Percentiles rank a stretch among this genome's conserved stretches.
These are phyloP conservation scores for Sebastes nivosus DNA, from an alignment of 2,797 vertebrate species.

Conservation along the genomic window DNA sequence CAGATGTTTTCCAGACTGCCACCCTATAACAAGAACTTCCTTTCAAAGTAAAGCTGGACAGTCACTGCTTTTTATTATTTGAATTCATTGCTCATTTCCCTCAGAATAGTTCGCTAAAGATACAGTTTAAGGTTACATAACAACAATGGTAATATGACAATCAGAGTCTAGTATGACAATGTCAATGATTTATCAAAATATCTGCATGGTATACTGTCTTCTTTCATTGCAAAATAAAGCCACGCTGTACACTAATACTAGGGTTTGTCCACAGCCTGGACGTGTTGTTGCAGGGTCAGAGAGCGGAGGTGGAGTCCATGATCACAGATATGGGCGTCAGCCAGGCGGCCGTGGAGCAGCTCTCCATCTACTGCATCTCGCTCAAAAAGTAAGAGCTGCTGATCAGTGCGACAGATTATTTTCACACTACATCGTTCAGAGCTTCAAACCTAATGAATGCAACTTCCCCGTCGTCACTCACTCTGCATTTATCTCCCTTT, in stretches of 20 bases:
- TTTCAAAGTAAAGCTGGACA: no score
- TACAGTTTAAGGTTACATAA: background rate
- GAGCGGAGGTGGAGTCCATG: conserved; percentile 94
- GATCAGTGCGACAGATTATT: background rate
- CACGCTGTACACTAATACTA: background rate
- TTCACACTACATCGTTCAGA: background rate
- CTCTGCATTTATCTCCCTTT: background rate
- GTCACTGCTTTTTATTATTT: no score
- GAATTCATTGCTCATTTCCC: background rate
- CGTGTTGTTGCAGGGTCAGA: conserved; percentile 90
- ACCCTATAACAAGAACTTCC: no score
- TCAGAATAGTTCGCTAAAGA: background rate
- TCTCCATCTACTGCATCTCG: conserved; percentile 94
- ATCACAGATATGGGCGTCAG: conserved; percentile 92
- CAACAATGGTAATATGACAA: background rate
- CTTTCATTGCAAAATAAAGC: background rate
- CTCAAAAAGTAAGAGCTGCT: conserved; percentile 90
- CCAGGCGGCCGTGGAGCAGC: conserved; percentile 91
- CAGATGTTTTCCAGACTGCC: no score
- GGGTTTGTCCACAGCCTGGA: conserved; percentile 83
- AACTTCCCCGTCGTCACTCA: background rate
- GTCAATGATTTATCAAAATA: background rate
- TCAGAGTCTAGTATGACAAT: background rate
- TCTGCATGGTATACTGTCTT: background rate
- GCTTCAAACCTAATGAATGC: background rate